Base-by-base conservation (phyloP, 1,140 invertebrate species). In the Ephestia elutella region DNA sequence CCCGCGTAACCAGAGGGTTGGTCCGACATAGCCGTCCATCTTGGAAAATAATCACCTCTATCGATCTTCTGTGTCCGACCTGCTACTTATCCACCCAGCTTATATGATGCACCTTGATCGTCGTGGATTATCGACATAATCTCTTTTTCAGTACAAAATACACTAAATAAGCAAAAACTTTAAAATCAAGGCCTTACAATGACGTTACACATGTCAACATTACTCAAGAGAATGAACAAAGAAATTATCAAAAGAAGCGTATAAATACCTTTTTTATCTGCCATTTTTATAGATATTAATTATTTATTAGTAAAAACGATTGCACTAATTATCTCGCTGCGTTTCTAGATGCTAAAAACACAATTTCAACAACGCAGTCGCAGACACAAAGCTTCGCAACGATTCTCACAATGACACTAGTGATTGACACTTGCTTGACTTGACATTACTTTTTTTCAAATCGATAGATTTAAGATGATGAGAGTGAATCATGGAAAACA, bases 191-290 rank as follows among this genome's bases (percentile, higher is more conserved):
- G 70, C 60, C 63, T 57, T 54, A 15, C 55, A 68, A 79, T 83
- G 82, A 82, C 79, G 80, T 85, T 86, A 85, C 82, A 78, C 74
- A 85, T 86, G 83, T 82, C 82, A 85, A 75, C 66, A 70, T 59
- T 55, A 63, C 68, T 64, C 59, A 64, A 71, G 66, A 76, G 59
- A 75, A 76, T 75, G 79, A 83, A 83, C 79, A 83, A 83, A 83
- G 78, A 77, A 75, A 78, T 66, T 73, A 71, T 38, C 65, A 68
- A 77, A 74, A 61, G 68, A 80, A 81, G 61, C 57, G 73, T 60
- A 81, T 86, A 84, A 83, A 85, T 85, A 87, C 84, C 83, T 86
- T 86, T 86, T 68, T 85, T 87, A 72, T 87, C 84, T 70, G 84
- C 82, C 84, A 87, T 87, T 80, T 76, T 75, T 73, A 75, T 73